Evolutionary conservation across 2,113 vertebrate species (phyloP), one percentile per base, ranked within the genome.

Genomic region (Nannospalax galili): DNA sequence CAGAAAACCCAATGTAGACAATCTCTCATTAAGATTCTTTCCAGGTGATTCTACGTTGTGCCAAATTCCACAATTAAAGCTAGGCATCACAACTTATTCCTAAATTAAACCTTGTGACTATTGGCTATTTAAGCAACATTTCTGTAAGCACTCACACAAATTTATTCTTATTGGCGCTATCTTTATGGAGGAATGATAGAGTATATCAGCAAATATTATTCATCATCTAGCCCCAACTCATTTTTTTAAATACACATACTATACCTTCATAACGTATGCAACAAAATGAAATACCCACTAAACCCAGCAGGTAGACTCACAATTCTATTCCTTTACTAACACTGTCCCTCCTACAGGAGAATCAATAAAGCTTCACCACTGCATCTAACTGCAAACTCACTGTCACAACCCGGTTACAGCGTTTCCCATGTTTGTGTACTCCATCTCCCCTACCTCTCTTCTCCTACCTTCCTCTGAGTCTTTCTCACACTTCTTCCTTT

Each of bases 21-120:
- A 12, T 42, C 37, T 7, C 30, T 26, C 37, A 42, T 30, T 82
- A 28, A 64, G 26, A 64, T 1, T 45, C 16, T 60, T 32, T n/a
- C 26, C 37, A 37, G 15, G 15, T 19, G 7, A 19, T 28, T 64
- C 26, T 64, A 35, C 6, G 58, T 17, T 82, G 10, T 64, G 16
- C 64, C 37, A 65, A 82, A 65, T 64, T 82, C n/a, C 6, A 62
- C 60, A 82, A 82, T 45, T 65, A 82, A 82, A 32, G 16, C 26
- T 82, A 82, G 62, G 58, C 5, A 32, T 45, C 30, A 32, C 20
- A 28, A 28, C 37, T 42, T 12, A 75, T 52, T n/a, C 70, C 62
- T 85, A 92, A 88, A 30, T n/a, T 73, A 95, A 86, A 67, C 58
- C 32, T 72, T 9, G 48, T 92, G 24, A 3, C n/a, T 91, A 22